Conservation (phyloP, 2,797 vertebrate species). For the Atherinosoma microstoma region DNA sequence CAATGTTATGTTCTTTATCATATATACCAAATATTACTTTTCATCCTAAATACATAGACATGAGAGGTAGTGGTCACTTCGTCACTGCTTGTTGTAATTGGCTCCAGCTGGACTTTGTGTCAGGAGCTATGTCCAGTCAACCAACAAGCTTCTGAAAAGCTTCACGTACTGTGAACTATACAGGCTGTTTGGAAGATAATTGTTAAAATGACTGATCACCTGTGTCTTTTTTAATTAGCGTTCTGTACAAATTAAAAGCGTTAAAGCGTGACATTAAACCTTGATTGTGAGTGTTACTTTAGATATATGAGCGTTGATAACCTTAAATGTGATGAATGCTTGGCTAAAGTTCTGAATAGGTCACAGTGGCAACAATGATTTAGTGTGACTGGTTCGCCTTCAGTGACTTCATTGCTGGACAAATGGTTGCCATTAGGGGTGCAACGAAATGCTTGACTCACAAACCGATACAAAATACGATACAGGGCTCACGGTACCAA, state of each 20-base stretch:
- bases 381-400: constrained; percentile 38
- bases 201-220: constrained; percentile 43
- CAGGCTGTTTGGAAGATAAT: constrained; percentile 30
- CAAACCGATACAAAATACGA: no score
- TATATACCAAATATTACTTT: background rate
- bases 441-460: no score
- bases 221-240: constrained; percentile 37
- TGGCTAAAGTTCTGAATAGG: constrained; percentile 44
- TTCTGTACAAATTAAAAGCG: constrained; percentile 38
- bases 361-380: constrained; percentile 21
- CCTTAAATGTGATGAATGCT: constrained; percentile 25
- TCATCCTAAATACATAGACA: background rate
- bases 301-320: constrained; percentile 27
- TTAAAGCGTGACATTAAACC: constrained; percentile 37
- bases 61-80: background rate
- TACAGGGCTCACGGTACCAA: background rate
- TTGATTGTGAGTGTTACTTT: constrained; percentile 26
- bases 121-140: background rate
- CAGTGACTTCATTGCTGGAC: constrained; percentile 11
- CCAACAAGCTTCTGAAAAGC: constrained; percentile 6
- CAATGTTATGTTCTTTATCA: no score
- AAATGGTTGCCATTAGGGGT: constrained; percentile 41
- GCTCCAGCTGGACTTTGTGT: background rate
- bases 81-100: constrained; percentile 10
- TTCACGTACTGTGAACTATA: constrained; percentile 19